phyloP scores from a whole-genome alignment of 2,113 vertebrate genomes.

The Serilophus lunatus region DNA sequence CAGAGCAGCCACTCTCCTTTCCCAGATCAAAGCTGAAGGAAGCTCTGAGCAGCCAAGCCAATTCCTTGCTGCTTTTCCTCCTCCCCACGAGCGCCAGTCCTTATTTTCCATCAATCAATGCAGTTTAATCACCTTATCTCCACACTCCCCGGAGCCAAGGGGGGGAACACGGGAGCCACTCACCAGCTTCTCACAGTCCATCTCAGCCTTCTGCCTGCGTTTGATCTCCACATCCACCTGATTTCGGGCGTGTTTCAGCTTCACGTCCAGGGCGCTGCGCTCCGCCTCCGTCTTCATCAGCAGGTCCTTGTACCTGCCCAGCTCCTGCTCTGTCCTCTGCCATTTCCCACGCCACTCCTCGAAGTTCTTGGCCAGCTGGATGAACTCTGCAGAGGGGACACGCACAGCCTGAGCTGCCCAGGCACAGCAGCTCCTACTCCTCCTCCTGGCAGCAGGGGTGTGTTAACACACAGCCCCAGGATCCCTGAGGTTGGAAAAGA shows the following conservation, averaged over 20 bases:
- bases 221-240: conserved; percentile 97
- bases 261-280: conserved; percentile 88
- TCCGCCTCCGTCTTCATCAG: conserved; percentile 90
- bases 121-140: neutral
- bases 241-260: conserved; percentile 96
- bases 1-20: neutral
- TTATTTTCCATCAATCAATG: neutral
- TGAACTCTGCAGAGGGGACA: conserved; percentile 79
- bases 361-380: conserved; percentile 89
- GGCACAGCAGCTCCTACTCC: neutral
- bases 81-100: neutral
- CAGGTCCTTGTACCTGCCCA: conserved; percentile 82
- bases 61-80: neutral
- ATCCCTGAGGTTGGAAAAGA: neutral
- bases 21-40: neutral
- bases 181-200: conserved; percentile 90
- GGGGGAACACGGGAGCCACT: conserved; percentile 11
- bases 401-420: accelerated
- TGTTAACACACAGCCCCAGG: neutral
- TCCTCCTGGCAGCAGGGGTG: neutral
- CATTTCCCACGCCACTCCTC: conserved; percentile 85
- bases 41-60: neutral
- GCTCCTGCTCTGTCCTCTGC: conserved; percentile 81
- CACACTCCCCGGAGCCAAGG: neutral
- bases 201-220: conserved; percentile 90